Percentiles rank a stretch among this genome's conserved stretches.
Conservation (phyloP, 2,797 vertebrate genomes). For the Eupleurogrammus muticus region DNA sequence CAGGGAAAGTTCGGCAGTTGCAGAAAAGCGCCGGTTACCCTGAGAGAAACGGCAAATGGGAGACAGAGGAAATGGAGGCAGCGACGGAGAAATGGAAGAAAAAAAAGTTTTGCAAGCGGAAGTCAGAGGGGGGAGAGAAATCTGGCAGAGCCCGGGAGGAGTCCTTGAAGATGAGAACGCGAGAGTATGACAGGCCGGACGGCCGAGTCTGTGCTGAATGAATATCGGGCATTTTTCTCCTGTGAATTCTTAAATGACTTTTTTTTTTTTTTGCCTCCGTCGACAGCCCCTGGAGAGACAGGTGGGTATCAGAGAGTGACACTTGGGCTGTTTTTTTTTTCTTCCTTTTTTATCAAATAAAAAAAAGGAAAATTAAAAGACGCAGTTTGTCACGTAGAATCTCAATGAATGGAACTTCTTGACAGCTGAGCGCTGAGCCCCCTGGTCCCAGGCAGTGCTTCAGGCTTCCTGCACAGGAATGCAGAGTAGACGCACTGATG, state of each 20-base stretch:
- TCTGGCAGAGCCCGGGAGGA: conserved; percentile 53
- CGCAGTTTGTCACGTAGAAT: conserved; percentile 68
- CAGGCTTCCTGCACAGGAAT: conserved; percentile 68
- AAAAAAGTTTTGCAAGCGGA: conserved; percentile 52
- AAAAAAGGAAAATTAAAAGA: conserved; percentile 54
- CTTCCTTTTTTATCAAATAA: not conserved
- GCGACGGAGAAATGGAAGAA: conserved; percentile 50
- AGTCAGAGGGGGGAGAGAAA: conserved; percentile 55
- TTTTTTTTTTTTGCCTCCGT: conserved; percentile 22
- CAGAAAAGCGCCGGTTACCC: conserved; percentile 22
- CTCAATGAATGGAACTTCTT: conserved; percentile 65
- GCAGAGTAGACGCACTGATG: conserved; percentile 44
- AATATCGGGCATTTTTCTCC: conserved; percentile 42
- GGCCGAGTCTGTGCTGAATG: conserved; percentile 67
- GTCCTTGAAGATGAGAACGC: conserved; percentile 71
- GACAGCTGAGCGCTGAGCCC: conserved; percentile 64
- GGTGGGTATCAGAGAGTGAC: conserved; percentile 54
- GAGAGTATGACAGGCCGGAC: conserved; percentile 64
- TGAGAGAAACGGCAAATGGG: conserved; percentile 56
- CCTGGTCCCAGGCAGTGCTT: conserved; percentile 60
- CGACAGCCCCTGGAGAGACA: conserved; percentile 45
- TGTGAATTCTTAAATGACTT: conserved; percentile 61
- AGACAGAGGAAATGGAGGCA: conserved; percentile 59
- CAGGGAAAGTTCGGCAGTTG: conserved; percentile 28
- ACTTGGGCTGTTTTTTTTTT: conserved; percentile 34